phyloP scores from a whole-genome alignment of 2,888 invertebrate species.

The Cheilosia vernalis region DNA sequence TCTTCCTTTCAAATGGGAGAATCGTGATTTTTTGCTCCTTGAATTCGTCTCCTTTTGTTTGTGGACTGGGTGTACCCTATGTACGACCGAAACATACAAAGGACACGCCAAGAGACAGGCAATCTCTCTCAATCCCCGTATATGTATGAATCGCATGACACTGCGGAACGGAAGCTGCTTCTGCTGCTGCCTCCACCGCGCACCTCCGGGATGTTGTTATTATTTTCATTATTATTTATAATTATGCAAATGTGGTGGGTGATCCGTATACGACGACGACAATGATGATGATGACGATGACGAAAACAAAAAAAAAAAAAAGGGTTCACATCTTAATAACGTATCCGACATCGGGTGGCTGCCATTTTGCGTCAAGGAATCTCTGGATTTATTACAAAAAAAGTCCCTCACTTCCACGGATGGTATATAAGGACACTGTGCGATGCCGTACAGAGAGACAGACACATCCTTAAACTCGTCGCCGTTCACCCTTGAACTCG shows the following conservation, averaged over 20 bases:
- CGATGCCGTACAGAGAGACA: neutral
- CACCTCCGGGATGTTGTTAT: conserved; percentile 57
- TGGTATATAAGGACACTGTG: neutral
- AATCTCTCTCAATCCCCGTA: conserved; percentile 56
- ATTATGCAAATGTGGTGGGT: conserved; percentile 75
- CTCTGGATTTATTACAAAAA: conserved; percentile 51
- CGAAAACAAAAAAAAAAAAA: conserved; percentile 69
- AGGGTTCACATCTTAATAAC: conserved; percentile 71
- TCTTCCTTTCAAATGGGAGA: conserved; percentile 51
- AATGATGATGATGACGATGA: conserved; percentile 29
- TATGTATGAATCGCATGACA: conserved; percentile 69
- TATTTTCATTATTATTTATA: conserved; percentile 73
- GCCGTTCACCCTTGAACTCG: no score
- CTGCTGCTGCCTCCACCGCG: conserved; percentile 11
- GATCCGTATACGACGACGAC: conserved; percentile 55
- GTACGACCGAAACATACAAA: conserved; percentile 61
- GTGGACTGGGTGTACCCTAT: conserved; percentile 43
- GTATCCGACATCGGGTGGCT: conserved; percentile 57
- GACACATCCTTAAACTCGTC: conserved; percentile 34
- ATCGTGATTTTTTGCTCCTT: conserved; percentile 72
- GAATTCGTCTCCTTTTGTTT: conserved; percentile 70
- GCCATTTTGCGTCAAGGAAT: conserved; percentile 74
- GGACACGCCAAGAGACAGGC: conserved; percentile 69
- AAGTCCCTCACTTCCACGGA: conserved; percentile 35
- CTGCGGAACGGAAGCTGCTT: conserved; percentile 68